Evolutionary conservation across 2,888 invertebrate species (phyloP), one percentile per base, ranked within the genome.

Genomic region (Eupeodes luniger): DNA sequence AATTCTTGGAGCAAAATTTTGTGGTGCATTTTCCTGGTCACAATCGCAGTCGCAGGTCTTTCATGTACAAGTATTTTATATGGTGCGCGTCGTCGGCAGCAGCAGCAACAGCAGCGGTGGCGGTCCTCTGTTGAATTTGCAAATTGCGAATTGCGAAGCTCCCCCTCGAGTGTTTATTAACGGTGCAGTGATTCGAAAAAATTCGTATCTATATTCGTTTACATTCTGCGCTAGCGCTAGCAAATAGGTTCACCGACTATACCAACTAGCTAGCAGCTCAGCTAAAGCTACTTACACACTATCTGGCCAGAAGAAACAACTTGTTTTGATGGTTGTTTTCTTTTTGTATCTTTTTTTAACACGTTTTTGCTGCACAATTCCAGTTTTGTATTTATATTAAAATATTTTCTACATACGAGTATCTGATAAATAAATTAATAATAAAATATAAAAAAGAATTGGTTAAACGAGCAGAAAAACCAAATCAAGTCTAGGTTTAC

Each of bases 111-210:
- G 61, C 49, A 61, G 75, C 61, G 64, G 34, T 62, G 57, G 62
- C 40, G 62, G 62, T 62, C 40, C 40, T 16, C 74, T 7, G 19
- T 55, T 55, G 27, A 67, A 67, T 11, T 67, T 59, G 27, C 27
- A 19, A 16, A 10, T 16, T 27, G 27, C 27, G 27, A 27, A 3
- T 55, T 66, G 66, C 62, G 67, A 70, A 70, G 76, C 84, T 79
- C 83, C 83, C 83, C 83, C 76, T 83, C 72, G 77, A 80, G 83
- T 88, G 61, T 62, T 72, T 78, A 88, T 84, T 85, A 88, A 88
- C 84, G 88, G 88, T 85, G 88, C 81, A 88, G 88, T 85, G 88
- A 85, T 85, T 85, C 61, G 78, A 84, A 88, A 81, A 84, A 55
- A 62, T 57, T 67, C 80, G 81, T 51, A 62, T 16, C 40, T 12